Evolutionary conservation across 2,797 vertebrate species (phyloP).

Genomic region (Tadarida brasiliensis): DNA sequence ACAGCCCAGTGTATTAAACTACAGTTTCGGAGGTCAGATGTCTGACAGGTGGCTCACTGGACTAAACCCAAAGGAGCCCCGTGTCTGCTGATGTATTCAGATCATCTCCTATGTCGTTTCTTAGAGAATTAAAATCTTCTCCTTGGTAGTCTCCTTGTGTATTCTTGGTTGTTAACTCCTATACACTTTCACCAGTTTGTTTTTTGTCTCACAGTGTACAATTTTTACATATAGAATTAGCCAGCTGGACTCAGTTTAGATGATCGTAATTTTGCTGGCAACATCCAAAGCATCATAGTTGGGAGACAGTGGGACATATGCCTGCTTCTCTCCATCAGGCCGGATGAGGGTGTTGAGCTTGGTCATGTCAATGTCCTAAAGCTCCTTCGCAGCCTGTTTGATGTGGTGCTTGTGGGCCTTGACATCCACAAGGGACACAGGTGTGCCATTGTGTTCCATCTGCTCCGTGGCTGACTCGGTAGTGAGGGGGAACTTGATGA

Average conservation of each 20-base stretch:
- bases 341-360: background rate
- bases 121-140: background rate
- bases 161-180: background rate
- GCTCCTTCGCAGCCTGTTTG: background rate
- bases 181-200: background rate
- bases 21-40: background rate
- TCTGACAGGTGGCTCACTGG: background rate
- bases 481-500: background rate
- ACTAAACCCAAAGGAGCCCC: background rate
- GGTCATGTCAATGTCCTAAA: background rate
- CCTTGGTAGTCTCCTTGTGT: background rate
- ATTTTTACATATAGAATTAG: background rate
- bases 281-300: background rate
- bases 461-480: background rate
- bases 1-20: background rate
- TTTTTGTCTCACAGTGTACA: background rate
- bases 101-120: background rate
- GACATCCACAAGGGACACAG: background rate
- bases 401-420: background rate
- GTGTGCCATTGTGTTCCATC: background rate
- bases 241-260: background rate
- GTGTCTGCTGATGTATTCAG: background rate
- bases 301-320: too few relatives aligned
- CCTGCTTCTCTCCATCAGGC: background rate
- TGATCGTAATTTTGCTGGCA: background rate